Base-by-base conservation (phyloP, 2,113 vertebrate species). In the Phrynocephalus versicolor region DNA sequence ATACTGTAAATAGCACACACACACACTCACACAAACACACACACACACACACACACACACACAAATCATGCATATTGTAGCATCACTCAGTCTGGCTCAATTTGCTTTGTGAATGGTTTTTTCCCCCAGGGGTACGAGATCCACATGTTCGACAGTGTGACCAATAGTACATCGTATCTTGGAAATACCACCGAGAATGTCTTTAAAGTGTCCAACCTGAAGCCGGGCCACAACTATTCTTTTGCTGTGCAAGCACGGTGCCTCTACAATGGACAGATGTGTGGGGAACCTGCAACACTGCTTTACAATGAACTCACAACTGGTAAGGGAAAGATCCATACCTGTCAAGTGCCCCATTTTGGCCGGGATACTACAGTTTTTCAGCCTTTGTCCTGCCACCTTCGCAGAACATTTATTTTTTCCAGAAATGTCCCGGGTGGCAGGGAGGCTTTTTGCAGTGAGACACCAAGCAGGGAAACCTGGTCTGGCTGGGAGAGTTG, bases 141-240 rank as follows among this genome's bases (percentile, higher is more conserved):
- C 15, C 98, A 97, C 39, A 95, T 98, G 95, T 96, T 97, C 27
- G 98, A 99, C 94, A 97, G 97, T 33, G 70, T 95, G 85, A 96
- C 96, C 94, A 99, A 99, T 91, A 94, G 94, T 90, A 97, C 97
- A 0, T 95, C 94, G 1, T 97, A 93, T 84, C 96, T 99, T 2
- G 99, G 99, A 35, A 99, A 99, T 90, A 99, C 99, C 85, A 98
- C 98, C 0, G 99, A 99, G 89, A 98, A 97, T 23, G 98, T 97
- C 96, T 98, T 99, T 94, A 96, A 97, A 83, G 97, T 99, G 92
- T 97, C 94, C 93, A 97, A 96, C 95, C 96, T 99, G 94, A 96
- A 97, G 90, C 60, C 94, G 9, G 97, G 97, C 13, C 99, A 99
- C 93, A 99, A 98, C 95, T 99, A 99, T 72, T 98, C 98, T 0